Conservation (phyloP, 1,140 invertebrate genomes). For the Hermetia illucens region DNA sequence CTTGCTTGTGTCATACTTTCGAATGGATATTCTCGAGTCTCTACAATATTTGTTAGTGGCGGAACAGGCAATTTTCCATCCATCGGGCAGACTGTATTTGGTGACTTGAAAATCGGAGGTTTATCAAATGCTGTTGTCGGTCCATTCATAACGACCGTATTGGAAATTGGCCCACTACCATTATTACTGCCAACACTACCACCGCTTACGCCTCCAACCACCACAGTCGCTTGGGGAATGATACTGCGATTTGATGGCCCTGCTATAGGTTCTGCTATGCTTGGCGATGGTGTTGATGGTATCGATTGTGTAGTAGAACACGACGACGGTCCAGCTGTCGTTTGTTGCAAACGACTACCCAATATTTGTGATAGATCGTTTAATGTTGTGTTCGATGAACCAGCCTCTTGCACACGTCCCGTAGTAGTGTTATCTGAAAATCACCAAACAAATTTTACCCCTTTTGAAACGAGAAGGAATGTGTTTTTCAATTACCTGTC, state of each 20-base stretch:
- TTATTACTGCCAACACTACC: too few species aligned
- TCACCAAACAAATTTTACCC: too few species aligned
- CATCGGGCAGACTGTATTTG: conserved; percentile 68
- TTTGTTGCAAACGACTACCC: conserved; percentile 9
- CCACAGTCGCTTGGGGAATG: not conserved
- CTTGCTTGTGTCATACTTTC: conserved; percentile 78
- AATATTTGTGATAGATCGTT: not conserved
- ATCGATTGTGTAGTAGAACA: conserved; percentile 3
- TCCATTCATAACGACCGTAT: too few species aligned
- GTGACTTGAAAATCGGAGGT: conserved; percentile 53
- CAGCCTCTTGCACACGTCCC: conserved; percentile 18
- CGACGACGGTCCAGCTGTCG: conserved; percentile 27
- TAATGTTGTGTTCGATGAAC: not conserved
- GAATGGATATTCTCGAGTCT: conserved; percentile 56
- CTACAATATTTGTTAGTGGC: conserved; percentile 32
- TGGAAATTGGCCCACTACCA: too few species aligned
- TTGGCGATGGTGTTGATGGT: conserved; percentile 9
- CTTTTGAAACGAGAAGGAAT: too few species aligned
- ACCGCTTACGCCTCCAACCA: too few species aligned
- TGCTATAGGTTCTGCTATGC: conserved; percentile 10
- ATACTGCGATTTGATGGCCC: not conserved
- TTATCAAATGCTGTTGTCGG: conserved; percentile 1
- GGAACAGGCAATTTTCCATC: conserved; percentile 49
- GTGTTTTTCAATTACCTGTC: conserved; percentile 38
- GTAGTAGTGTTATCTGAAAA: too few species aligned